Conservation (phyloP, 2,113 vertebrate species). For the Corythoichthys intestinalis region DNA sequence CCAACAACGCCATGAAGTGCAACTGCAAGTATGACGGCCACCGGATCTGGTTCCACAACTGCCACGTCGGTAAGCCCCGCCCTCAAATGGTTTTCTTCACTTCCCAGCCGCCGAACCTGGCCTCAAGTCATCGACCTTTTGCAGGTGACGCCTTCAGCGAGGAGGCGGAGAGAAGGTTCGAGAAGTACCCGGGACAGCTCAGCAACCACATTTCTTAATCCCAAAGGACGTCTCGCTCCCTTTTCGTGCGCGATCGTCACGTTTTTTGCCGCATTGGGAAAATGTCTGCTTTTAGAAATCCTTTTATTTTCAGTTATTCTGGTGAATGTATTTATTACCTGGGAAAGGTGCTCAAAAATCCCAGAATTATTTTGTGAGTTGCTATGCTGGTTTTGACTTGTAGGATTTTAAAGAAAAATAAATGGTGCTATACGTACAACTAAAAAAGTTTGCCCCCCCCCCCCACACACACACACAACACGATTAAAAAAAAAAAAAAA, state of each 20-base stretch:
- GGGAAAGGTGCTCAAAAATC: conserved; percentile 22
- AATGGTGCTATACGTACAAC: conserved; percentile 31
- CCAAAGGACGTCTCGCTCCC: background rate
- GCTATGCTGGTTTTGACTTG: conserved; percentile 11
- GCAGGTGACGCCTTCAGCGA: conserved; percentile 92
- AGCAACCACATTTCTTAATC: conserved; percentile 89
- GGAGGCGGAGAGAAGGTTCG: conserved; percentile 87
- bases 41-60: conserved; percentile 95
- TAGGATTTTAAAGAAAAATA: conserved; percentile 11
- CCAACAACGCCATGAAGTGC: conserved; percentile 97
- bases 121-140: background rate
- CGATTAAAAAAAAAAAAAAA: too few species aligned
- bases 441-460: too few species aligned
- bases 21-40: conserved; percentile 98
- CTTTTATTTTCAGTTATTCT: conserved; percentile 8
- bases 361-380: background rate
- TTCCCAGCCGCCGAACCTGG: background rate
- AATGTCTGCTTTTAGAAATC: background rate
- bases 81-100: background rate
- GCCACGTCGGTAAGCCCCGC: conserved; percentile 80
- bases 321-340: conserved; percentile 63
- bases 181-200: conserved; percentile 92
- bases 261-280: background rate
- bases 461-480: too few species aligned
- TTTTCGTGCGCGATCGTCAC: too few species aligned